Percentiles rank a stretch among this genome's conserved stretches.
Evolutionary conservation across 2,113 vertebrate genomes (phyloP).

Genomic region (Monarcha castaneiventris): DNA sequence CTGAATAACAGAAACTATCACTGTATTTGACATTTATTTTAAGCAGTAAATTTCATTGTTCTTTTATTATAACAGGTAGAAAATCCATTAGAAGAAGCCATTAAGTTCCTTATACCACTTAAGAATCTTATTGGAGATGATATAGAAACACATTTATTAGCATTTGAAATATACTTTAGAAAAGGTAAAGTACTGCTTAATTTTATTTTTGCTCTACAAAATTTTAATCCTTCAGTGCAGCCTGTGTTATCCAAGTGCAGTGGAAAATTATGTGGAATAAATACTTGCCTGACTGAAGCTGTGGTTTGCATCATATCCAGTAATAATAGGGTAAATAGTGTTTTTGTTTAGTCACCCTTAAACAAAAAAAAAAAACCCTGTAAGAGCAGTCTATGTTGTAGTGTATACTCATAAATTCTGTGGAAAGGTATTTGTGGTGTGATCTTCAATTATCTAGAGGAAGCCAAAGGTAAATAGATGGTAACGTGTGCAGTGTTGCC

Average conservation of each 20-base stretch:
- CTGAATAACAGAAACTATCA: neutral
- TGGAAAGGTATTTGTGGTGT: neutral
- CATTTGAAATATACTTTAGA: slow-evolving; percentile 83
- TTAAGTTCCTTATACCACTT: slow-evolving; percentile 81
- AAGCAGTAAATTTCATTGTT: neutral
- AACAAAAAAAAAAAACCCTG: neutral
- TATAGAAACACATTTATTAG: slow-evolving; percentile 79
- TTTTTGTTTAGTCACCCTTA: neutral
- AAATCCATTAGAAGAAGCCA: slow-evolving; percentile 81
- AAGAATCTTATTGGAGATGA: slow-evolving; percentile 79
- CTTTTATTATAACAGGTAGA: slow-evolving; percentile 73
- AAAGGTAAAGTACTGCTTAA: slow-evolving; percentile 73
- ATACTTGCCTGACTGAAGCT: neutral
- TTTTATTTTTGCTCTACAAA: neutral
- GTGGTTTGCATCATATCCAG: neutral
- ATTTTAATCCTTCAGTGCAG: neutral
- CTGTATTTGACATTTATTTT: neutral
- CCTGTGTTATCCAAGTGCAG: neutral
- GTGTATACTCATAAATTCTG: neutral
- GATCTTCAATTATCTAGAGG: neutral
- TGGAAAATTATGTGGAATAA: neutral
- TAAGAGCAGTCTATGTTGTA: neutral
- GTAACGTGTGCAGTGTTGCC: neutral
- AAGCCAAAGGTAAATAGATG: neutral
- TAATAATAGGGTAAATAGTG: neutral